Evolutionary conservation across 2,113 vertebrate genomes (phyloP).

Genomic region (Pelvicachromis taeniatus): DNA sequence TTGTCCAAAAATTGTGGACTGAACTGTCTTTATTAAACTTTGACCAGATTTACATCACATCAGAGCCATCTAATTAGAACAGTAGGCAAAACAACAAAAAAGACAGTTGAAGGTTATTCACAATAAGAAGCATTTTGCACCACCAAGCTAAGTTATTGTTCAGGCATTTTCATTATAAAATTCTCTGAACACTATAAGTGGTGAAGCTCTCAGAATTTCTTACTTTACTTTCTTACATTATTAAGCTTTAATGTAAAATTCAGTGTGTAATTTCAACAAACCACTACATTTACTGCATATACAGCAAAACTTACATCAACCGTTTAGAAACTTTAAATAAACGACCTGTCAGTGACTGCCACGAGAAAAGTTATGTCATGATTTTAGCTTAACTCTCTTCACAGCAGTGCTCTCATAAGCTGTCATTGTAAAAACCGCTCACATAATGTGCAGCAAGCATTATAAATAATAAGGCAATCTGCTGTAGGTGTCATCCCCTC

Average conservation of each 20-base stretch:
- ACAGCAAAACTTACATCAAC: not conserved
- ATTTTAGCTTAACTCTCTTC: conserved; percentile 27
- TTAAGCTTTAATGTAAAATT: not conserved
- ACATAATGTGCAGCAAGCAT: conserved; percentile 41
- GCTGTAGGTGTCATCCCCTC: conserved; percentile 54
- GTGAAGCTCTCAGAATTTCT: not conserved
- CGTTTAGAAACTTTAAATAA: not conserved
- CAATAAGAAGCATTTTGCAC: not conserved
- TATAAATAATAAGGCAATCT: conserved; percentile 73
- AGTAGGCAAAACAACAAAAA: not conserved
- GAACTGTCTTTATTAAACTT: not conserved
- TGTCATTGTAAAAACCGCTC: conserved; percentile 54
- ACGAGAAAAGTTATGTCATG: not conserved
- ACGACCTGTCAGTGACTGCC: not conserved
- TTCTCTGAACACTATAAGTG: not conserved
- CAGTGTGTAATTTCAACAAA: not conserved
- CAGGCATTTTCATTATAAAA: not conserved
- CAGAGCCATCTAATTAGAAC: not conserved
- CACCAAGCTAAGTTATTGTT: not conserved
- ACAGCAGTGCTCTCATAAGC: conserved; percentile 23
- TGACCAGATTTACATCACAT: not conserved
- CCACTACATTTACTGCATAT: not conserved
- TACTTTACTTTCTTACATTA: not conserved
- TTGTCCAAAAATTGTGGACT: not conserved
- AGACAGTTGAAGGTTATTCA: not conserved